phyloP scores from a whole-genome alignment of 2,888 invertebrate species.

The Sarcophaga carnaria region DNA sequence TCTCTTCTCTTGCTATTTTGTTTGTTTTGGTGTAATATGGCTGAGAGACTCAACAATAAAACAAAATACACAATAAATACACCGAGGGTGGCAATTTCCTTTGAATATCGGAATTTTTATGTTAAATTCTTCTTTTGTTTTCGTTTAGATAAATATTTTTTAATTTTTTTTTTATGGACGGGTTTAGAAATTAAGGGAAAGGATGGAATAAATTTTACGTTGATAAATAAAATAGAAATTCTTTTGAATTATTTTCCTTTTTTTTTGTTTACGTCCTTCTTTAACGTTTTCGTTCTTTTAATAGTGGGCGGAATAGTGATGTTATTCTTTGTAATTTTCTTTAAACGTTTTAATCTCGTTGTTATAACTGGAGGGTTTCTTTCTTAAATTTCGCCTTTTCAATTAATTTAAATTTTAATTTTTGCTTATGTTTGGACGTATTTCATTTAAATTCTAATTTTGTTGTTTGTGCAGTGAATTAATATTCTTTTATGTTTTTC shows the following conservation, averaged over 20 bases:
- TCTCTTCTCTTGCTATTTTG: slow-evolving; percentile 28
- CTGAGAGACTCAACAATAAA: slow-evolving; percentile 24
- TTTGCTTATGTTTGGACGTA: slow-evolving; percentile 70
- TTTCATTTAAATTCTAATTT: slow-evolving; percentile 66
- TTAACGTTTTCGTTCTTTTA: slow-evolving; percentile 21
- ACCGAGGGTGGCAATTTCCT: slow-evolving; percentile 30
- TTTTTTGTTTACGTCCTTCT: neutral
- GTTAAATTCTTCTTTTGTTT: neutral
- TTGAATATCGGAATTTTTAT: slow-evolving; percentile 26
- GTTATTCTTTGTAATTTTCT: slow-evolving; percentile 54
- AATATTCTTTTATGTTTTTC: slow-evolving; percentile 15
- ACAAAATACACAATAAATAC: slow-evolving; percentile 9
- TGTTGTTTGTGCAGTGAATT: slow-evolving; percentile 30
- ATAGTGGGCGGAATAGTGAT: slow-evolving; percentile 78
- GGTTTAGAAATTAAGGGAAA: slow-evolving; percentile 59
- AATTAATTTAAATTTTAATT: slow-evolving; percentile 12
- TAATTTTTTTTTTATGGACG: slow-evolving; percentile 52
- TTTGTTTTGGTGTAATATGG: slow-evolving; percentile 56
- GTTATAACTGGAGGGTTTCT: slow-evolving; percentile 77
- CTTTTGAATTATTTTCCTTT: slow-evolving; percentile 4
- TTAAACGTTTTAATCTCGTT: slow-evolving; percentile 60
- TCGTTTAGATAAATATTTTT: neutral
- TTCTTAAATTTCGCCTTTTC: slow-evolving; percentile 60
- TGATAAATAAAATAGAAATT: slow-evolving; percentile 1
- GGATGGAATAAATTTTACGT: slow-evolving; percentile 49